Evolutionary conservation across 2,797 vertebrate genomes (phyloP), one percentile per base, ranked within the genome.

Genomic region (Borostomias antarcticus): DNA sequence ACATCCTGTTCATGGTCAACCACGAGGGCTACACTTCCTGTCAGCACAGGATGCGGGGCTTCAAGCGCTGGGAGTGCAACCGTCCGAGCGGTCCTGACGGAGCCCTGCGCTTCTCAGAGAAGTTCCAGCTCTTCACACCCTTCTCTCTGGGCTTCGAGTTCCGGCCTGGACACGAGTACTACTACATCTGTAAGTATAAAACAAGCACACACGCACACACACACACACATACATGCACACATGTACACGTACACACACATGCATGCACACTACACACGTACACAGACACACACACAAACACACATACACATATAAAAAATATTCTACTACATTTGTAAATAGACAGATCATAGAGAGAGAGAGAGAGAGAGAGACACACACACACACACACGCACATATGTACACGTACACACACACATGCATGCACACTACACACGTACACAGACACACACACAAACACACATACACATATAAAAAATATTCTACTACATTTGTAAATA

Each of bases 61-160:
- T 97, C 91, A 97, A 98, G 72, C 96, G 97, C 79, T 98, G 97
- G 97, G 96, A 98, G 82, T 98, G 97, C 83, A 97, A 98, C 89
- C 90, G 95, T 1, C 97, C 97, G 3, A 94, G 92, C 9, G 94
- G 95, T 7, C 92, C 93, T 0, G 95, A 94, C n/a, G 96, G 96
- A 2, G 95, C 97, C 11, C 94, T 98, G 83, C 95, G 95, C 86
- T 98, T 98, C 85, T 98, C 96, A 0, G 97, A 98, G 89, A 98
- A 98, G 87, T 98, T 98, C 88, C 96, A 98, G 89, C 96, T 98
- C 89, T 98, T 98, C 92, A 98, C 96, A 0, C 96, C 97, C 35
- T 98, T 98, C 92, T 98, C 96, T 1, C 89, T 98, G 85, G 96
- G 96, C 73, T 98, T 98, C 2, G 96, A 98, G 91, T 98, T 98